Evolutionary conservation across 2,113 vertebrate genomes (phyloP), one percentile per base, ranked within the genome.

Genomic region (Oceanodroma tethys): DNA sequence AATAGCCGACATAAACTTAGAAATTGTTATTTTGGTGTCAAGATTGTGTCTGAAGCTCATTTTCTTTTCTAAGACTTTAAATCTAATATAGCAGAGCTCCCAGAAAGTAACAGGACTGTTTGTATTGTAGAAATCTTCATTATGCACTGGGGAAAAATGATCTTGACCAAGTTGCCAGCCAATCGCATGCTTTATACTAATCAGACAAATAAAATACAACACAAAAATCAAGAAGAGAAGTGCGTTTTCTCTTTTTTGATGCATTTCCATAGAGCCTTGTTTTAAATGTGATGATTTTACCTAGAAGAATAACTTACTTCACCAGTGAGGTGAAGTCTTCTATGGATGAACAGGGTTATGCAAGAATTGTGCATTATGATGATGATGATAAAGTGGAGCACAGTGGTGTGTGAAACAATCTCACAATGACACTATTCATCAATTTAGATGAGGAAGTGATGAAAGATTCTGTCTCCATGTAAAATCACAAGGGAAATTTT

Each of bases 11-110:
- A 75, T 60, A 70, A 97, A 93, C 58, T 50, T 65, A 85, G 66
- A 91, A 48, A 13, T 81, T 83, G 66, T 91, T 95, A 94, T 95
- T 96, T 95, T 87, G 70, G 88, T 90, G 94, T 92, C 81, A 89
- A 45, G 89, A 76, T 58, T 75, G 56, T 70, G 60, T 86, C 93
- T 89, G 80, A 63, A 86, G 63, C 83, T 88, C 60, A 6, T 96
- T 93, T 94, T 79, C 81, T 90, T 85, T 85, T 10, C 83, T 74
- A 75, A 62, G 73, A 21, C 43, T 91, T 92, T 67, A 79, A 89
- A 91, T 87, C 70, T 84, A 56, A 93, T 78, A 48, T 25, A 72
- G 43, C 59, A 47, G 83, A 86, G 58, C 76, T 91, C 78, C 58
- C 84, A 93, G 86, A 65, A 79, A 58, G 47, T 20, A 73, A 25